phyloP scores from a whole-genome alignment of 1,140 invertebrate species.

The Calycopis cecrops region DNA sequence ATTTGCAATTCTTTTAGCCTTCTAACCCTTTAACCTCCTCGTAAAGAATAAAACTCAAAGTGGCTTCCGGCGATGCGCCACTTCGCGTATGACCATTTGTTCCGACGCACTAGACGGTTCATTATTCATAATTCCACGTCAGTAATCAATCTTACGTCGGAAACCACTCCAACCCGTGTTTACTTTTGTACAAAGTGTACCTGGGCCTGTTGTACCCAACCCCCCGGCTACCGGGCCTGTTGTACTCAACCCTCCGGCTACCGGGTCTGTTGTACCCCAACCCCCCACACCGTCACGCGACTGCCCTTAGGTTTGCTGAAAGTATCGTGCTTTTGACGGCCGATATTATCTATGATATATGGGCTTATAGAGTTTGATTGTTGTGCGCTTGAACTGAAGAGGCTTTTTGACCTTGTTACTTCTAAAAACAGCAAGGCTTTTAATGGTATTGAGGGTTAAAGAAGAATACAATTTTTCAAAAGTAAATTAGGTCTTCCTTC shows the following conservation, averaged over 20 bases:
- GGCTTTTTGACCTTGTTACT: neutral
- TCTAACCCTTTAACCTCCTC: too few species aligned
- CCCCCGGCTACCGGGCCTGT: neutral
- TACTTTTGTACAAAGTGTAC: constrained; percentile 6
- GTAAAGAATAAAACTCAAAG: too few species aligned
- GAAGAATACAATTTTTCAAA: too few species aligned
- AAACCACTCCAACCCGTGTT: constrained; percentile 53
- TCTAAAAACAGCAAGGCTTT: too few species aligned
- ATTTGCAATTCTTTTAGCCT: too few species aligned
- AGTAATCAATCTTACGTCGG: constrained; percentile 30
- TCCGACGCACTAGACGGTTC: constrained; percentile 14
- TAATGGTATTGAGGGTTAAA: too few species aligned
- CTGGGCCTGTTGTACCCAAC: neutral
- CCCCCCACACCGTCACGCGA: constrained; percentile 44
- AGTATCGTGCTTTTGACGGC: constrained; percentile 23
- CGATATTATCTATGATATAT: constrained; percentile 31
- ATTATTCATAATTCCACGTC: constrained; percentile 33
- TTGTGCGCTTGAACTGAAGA: constrained; percentile 6
- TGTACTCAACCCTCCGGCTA: constrained; percentile 37
- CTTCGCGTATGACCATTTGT: too few species aligned
- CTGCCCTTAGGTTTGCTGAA: constrained; percentile 32
- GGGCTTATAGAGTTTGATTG: constrained; percentile 17
- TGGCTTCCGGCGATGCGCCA: too few species aligned
- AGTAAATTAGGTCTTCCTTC: too few species aligned
- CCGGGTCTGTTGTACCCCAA: constrained; percentile 44